phyloP scores from a whole-genome alignment of 2,888 invertebrate genomes.

The Apotomis turbidana region DNA sequence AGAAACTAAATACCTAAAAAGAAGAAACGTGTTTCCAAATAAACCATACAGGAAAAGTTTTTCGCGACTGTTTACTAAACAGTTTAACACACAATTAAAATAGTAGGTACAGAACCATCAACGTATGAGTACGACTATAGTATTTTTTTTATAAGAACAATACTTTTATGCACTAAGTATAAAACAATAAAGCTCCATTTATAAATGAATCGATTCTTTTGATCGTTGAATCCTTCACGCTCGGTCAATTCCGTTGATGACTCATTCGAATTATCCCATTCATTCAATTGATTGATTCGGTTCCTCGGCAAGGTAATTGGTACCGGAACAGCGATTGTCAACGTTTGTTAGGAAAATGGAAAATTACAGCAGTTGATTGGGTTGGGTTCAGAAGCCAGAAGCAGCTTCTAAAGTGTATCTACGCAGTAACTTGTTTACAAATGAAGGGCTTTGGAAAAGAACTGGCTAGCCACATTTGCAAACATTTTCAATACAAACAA shows the following conservation, averaged over 20 bases:
- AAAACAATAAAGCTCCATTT: background rate
- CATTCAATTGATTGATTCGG: constrained; percentile 37
- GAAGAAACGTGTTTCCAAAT: too few relatives aligned
- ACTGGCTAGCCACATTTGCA: too few relatives aligned
- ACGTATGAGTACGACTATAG: too few relatives aligned
- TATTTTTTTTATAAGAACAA: background rate
- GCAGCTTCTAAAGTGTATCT: too few relatives aligned
- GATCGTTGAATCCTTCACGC: constrained; percentile 53
- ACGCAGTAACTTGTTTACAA: too few relatives aligned
- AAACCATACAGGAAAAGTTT: too few relatives aligned
- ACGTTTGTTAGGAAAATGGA: constrained; percentile 28
- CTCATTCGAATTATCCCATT: constrained; percentile 42
- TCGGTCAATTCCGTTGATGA: constrained; percentile 46
- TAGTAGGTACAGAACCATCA: too few relatives aligned
- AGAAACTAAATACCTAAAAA: too few relatives aligned
- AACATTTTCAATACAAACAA: too few relatives aligned
- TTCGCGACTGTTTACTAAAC: too few relatives aligned
- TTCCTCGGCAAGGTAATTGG: constrained; percentile 24
- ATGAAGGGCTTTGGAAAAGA: too few relatives aligned
- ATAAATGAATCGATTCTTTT: constrained; percentile 24
- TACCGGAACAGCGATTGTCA: constrained; percentile 35
- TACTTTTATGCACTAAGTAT: background rate
- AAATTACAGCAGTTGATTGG: constrained; percentile 28
- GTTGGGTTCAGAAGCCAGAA: background rate
- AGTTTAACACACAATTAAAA: too few relatives aligned